Conservation (phyloP, 30 jellyfish, hydroid and myxozoan species). For the Turritopsis dohrnii region DNA sequence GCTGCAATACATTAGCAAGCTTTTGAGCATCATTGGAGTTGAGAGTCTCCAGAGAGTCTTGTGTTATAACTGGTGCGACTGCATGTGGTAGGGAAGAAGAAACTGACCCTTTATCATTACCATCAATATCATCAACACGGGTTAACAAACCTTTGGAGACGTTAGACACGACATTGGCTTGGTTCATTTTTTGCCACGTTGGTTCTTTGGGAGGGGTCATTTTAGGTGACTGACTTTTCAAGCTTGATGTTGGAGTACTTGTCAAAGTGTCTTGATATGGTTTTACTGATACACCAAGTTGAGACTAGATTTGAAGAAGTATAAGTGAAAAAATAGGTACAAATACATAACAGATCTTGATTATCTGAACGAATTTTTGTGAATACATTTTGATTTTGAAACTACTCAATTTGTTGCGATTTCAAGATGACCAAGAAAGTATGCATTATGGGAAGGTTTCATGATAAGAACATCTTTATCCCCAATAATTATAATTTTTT, state of each 20-base stretch:
- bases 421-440: no score
- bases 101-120: slow-evolving; percentile 31
- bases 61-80: slow-evolving; percentile 38
- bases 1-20: slow-evolving; percentile 66
- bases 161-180: slow-evolving; percentile 64
- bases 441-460: no score
- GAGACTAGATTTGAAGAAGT: not conserved
- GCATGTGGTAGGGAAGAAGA: slow-evolving; percentile 22
- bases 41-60: slow-evolving; percentile 62
- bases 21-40: slow-evolving; percentile 84
- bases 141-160: slow-evolving; percentile 51
- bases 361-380: no score
- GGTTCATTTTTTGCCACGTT: slow-evolving; percentile 72
- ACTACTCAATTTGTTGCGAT: no score
- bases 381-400: no score
- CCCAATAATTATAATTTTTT: no score
- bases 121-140: slow-evolving; percentile 41
- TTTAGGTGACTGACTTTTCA: not conserved
- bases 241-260: slow-evolving; percentile 3
- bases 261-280: slow-evolving; percentile 8
- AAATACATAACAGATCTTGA: not conserved
- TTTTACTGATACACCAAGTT: not conserved
- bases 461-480: no score
- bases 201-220: slow-evolving; percentile 34
- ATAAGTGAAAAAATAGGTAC: not conserved